Evolutionary conservation across 2,888 invertebrate species (phyloP), one percentile per base, ranked within the genome.

Genomic region (Stramonita haemastoma): DNA sequence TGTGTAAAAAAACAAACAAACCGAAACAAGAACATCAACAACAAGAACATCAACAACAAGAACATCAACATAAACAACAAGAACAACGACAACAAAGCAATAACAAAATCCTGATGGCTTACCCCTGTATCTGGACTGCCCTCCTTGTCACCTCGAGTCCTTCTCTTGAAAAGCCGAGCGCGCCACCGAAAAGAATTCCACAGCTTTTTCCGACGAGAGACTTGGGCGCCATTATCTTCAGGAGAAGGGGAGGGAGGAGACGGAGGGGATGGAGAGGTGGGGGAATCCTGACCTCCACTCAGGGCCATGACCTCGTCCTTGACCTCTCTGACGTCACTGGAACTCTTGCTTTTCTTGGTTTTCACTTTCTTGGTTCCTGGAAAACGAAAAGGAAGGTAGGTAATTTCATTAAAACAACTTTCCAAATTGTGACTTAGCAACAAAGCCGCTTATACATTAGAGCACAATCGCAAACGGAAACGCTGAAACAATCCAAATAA

Each of bases 301-400:
- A 17, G 17, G 19, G 81, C 79, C 46, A 2, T 83, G 81, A 83
- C 81, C 36, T 83, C 81, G 46, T 83, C 81, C 81, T 83, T 83
- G 36, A 83, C 36, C 81, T 83, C 36, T 36, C 81, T 83, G 81
- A 83, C 81, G 81, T 83, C 81, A 46, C 81, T 15, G 46, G 81
- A 83, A 46, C 81, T 83, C 81, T 83, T 36, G 46, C 81, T 83
- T 29, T 83, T 83, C 81, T 26, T 36, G 5, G 36, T 36, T 8
- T 83, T 83, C 26, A 46, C 46, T 26, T 83, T 83, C 46, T 83
- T 83, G 22, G 36, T 4, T 36, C 36, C 81, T 83, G 81, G 11
- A 36, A 29, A 4, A 22, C 8, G 17, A 13, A 15, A 22, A 19
- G 4, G 13, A 22, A 1, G 13, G 60, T 15, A 1, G 15, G 13